These are phyloP conservation scores for Ammodytes marinus DNA, from an alignment of 2,113 vertebrate species.

Conservation along the genomic window DNA sequence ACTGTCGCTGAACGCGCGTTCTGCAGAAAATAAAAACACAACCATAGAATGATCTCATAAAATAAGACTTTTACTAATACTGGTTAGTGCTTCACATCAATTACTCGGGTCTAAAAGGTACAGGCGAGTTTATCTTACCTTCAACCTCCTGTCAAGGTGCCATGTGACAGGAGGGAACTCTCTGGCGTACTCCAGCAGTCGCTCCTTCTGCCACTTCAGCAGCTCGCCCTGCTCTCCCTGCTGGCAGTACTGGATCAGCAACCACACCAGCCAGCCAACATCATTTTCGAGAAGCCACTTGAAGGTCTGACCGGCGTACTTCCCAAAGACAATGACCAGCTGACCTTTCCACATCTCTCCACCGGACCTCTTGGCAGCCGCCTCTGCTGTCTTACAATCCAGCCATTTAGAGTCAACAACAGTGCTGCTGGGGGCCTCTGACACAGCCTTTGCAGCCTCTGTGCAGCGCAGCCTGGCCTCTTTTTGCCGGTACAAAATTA, in stretches of 20 bases:
- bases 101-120: not conserved
- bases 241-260: not conserved
- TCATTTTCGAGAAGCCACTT: not conserved
- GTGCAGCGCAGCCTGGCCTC: not conserved
- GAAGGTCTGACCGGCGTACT: not conserved
- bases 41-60: not conserved
- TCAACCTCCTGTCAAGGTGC: not conserved
- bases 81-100: not conserved
- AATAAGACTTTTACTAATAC: not conserved
- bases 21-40: not conserved
- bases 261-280: not conserved
- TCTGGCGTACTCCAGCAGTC: not conserved
- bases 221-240: not conserved
- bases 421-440: too few species aligned
- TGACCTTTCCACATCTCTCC: not conserved
- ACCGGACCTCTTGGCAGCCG: too few species aligned
- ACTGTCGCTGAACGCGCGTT: not conserved
- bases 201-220: not conserved
- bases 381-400: too few species aligned
- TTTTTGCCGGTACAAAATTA: not conserved
- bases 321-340: not conserved
- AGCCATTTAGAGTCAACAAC: too few species aligned
- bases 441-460: not conserved
- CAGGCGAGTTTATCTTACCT: not conserved
- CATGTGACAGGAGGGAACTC: not conserved